Evolutionary conservation across 2,797 vertebrate genomes (phyloP), one percentile per base, ranked within the genome.

Genomic region (Brachymystax lenok): DNA sequence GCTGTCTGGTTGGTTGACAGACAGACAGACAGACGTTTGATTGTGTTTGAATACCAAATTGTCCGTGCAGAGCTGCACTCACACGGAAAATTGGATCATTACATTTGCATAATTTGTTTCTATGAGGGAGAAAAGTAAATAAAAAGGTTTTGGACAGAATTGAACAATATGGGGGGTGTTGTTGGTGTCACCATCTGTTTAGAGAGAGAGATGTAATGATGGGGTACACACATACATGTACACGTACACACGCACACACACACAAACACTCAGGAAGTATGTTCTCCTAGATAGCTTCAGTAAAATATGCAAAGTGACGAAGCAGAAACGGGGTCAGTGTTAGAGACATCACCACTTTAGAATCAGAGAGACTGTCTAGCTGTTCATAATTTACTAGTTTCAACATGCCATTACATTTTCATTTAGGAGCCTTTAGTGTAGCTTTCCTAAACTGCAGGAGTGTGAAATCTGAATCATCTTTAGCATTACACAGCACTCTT

Each of bases 51-150:
- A 81, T 51, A 61, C 54, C 61, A 75, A 80, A 84, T 77, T 6
- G 59, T 50, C 63, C 14, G 5, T 40, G 67, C 73, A 73, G 66
- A 21, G 61, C 21, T 24, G 70, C 50, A 24, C 73, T 79, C 74
- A 63, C 30, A 70, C 73, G 56, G 79, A 82, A 84, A 82, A 82
- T 81, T 80, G 71, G 28, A 83, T 79, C 59, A 75, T 66, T 59
- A 70, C 63, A 85, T 84, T 83, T 82, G 80, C 83, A 84, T 87
- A 78, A 85, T 80, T 80, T 77, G 75, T 77, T 59, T 72, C 24
- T 77, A 30, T 61, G 74, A 50, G 51, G 35, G 69, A 69, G 54
- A 56, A 68, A 71, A 74, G 35, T 75, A 69, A 72, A 75, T 28
- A 12, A 46, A 46, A 46, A 46, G 40, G n/a, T 33, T 33, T 5